A percentile compares a stretch with the other conserved stretches of the same genome.
Evolutionary conservation across 1,140 invertebrate genomes (phyloP).

Genomic region (Drosophila ercepeae): DNA sequence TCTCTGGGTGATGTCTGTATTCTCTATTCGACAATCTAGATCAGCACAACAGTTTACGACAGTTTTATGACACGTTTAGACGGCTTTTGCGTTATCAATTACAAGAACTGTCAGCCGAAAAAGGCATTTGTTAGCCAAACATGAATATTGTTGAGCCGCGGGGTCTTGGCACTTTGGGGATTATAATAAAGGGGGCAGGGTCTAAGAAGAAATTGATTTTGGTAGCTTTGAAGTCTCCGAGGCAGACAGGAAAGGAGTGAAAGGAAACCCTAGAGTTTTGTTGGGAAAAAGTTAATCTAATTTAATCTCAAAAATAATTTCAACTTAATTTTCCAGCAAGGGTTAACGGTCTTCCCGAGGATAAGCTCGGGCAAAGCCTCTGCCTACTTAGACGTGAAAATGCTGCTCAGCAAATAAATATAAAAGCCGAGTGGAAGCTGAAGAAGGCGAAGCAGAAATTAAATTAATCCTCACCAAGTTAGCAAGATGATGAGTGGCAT

Average conservation of each 20-base stretch:
- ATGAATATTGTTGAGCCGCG: constrained; percentile 18
- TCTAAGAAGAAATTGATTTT: neutral
- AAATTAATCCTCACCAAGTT: constrained; percentile 71
- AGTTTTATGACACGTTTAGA: constrained; percentile 72
- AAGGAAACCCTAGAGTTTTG: too few species aligned
- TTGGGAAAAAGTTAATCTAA: too few species aligned
- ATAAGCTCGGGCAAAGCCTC: constrained; percentile 7
- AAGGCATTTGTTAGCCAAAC: constrained; percentile 40
- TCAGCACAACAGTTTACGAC: constrained; percentile 68
- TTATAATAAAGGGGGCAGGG: constrained; percentile 7
- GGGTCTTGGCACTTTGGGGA: constrained; percentile 17
- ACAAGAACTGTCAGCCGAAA: constrained; percentile 69
- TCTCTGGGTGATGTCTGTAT: constrained; percentile 72
- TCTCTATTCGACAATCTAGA: constrained; percentile 79
- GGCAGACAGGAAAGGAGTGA: neutral
- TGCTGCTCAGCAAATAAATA: constrained; percentile 35
- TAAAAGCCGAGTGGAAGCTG: constrained; percentile 14
- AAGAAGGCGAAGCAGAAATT: constrained; percentile 41
- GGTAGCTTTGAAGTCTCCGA: constrained; percentile 2
- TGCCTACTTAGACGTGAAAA: constrained; percentile 30
- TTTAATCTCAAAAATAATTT: too few species aligned
- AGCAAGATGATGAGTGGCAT: constrained; percentile 72
- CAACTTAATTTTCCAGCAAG: constrained; percentile 7
- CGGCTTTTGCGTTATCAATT: constrained; percentile 64
- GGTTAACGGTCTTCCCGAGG: constrained; percentile 30